A percentile compares a stretch with the other conserved stretches of the same genome.
Evolutionary conservation across 2,113 vertebrate genomes (phyloP).

Genomic region (pig (Sus scrofa)): T2T-Sscrofa CM000812.6:15993501-15994000

Average conservation of each 20-base stretch:
- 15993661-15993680: neutral
- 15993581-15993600: neutral
- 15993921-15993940: too few relatives aligned
- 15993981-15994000: too few relatives aligned
- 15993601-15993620: neutral
- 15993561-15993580: accelerated
- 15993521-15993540: neutral
- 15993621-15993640: neutral
- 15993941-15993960: too few relatives aligned
- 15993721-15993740: neutral
- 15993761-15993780: neutral
- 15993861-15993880: too few relatives aligned
- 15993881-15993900: too few relatives aligned
- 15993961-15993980: too few relatives aligned
- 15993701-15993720: neutral
- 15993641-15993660: neutral
- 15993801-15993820: too few relatives aligned
- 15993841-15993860: too few relatives aligned
- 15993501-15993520: neutral
- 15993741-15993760: neutral
- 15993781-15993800: neutral
- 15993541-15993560: neutral
- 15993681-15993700: neutral
- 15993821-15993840: too few relatives aligned
- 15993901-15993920: too few relatives aligned